Evolutionary conservation across 1,140 invertebrate species (phyloP), one percentile per base, ranked within the genome.

Genomic region (Cotesia chilonis): DNA sequence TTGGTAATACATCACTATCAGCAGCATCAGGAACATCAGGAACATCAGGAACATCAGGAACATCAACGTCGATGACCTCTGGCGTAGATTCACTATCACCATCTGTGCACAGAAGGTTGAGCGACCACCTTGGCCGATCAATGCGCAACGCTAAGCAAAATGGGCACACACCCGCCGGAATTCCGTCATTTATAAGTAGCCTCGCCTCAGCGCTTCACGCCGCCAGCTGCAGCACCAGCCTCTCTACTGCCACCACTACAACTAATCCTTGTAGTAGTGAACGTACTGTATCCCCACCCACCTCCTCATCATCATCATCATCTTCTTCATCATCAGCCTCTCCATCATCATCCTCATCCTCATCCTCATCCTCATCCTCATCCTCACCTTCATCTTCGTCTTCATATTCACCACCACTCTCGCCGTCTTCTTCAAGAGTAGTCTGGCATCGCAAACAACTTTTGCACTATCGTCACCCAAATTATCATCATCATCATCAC

Each of bases 271-370:
- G 28, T 28, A 1, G 28, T 28, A 28, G 28, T 28, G 28, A 28
- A 28, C 28, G 28, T 28, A 28, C 28, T 2, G 76, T 57, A 82
- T 76, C 12, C 51, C 84, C 7, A 75, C 79, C 0, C 78, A 79
- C 1, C 75, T 77, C 1, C 60, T 81, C 2, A 75, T 79, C 12
- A 78, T 78, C 2, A 76, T 81, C 0, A 76, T 14, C 14, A 14
- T 14, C 14, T 0, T 14, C 14, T 0, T 14, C 14, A 14, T 81
- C 2, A 75, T 79, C 12, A 78, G 78, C 3, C 75, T 81, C 0
- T 75, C 72, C 37, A 77, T 77, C 64, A 73, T 47, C 67, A 75
- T 70, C 20, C 89, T 89, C 79, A 86, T 88, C 17, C 75, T 83
- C 1, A 74, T 78, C 5, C 71, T 72, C 1, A 61, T 72, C 72